Percentiles rank a stretch among this genome's conserved stretches.
These are phyloP conservation scores for Porites lobata DNA, from an alignment of 92 coral and sea anemone species.

Conservation along the genomic window DNA sequence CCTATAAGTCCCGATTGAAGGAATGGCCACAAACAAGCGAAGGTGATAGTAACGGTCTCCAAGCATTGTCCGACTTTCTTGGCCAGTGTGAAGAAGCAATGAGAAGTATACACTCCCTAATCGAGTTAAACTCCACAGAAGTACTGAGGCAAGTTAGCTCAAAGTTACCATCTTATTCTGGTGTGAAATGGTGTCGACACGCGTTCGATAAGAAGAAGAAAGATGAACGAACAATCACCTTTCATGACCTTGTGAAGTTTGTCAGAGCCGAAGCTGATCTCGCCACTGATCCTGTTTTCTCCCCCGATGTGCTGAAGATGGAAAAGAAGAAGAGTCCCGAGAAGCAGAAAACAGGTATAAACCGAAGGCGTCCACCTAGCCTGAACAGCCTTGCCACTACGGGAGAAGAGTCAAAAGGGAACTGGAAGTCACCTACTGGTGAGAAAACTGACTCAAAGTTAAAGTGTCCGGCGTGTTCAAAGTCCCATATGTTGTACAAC, in stretches of 20 bases:
- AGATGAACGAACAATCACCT: slow-evolving; percentile 56
- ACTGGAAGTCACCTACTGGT: neutral
- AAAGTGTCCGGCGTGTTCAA: slow-evolving; percentile 51
- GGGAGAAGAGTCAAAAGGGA: slow-evolving; percentile 9
- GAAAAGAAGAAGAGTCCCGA: slow-evolving; percentile 23
- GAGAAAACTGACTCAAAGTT: no score
- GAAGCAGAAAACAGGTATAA: neutral
- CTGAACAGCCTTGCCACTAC: slow-evolving; percentile 39
- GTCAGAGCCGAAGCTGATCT: slow-evolving; percentile 61
- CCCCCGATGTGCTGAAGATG: slow-evolving; percentile 39
- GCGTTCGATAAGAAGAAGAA: slow-evolving; percentile 65
- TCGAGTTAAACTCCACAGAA: slow-evolving; percentile 54
- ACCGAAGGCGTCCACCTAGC: slow-evolving; percentile 8
- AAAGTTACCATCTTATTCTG: slow-evolving; percentile 65
- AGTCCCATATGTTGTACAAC: slow-evolving; percentile 55
- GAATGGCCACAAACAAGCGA: slow-evolving; percentile 54
- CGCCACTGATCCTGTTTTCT: slow-evolving; percentile 68
- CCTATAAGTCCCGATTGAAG: slow-evolving; percentile 50
- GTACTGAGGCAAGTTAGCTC: slow-evolving; percentile 50
- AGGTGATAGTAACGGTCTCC: slow-evolving; percentile 45
- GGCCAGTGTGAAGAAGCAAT: slow-evolving; percentile 70
- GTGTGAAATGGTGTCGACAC: slow-evolving; percentile 62
- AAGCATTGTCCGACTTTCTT: slow-evolving; percentile 59
- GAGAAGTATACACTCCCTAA: slow-evolving; percentile 51
- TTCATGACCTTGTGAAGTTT: slow-evolving; percentile 57